phyloP scores from a whole-genome alignment of 2,888 invertebrate species.

The Cactoblastis cactorum region DNA sequence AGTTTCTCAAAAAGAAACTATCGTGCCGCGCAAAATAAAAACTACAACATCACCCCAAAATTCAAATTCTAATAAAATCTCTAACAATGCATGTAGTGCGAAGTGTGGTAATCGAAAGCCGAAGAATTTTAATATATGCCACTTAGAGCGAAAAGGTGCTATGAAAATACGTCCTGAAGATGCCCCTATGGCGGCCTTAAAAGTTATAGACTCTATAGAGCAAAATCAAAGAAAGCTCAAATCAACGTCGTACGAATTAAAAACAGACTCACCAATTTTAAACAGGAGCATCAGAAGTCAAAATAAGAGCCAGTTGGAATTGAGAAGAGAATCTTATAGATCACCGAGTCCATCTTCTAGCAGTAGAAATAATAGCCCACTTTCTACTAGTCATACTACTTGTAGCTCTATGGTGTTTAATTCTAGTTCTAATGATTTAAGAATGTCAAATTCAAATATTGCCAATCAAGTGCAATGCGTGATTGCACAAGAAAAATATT shows the following conservation, averaged over 20 bases:
- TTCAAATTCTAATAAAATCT: conserved; percentile 61
- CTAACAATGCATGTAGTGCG: conserved; percentile 61
- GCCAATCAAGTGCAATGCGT: conserved; percentile 73
- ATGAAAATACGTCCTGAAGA: conserved; percentile 72
- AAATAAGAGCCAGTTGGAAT: conserved; percentile 64
- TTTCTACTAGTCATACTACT: conserved; percentile 74
- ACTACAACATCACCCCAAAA: conserved; percentile 62
- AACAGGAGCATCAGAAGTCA: conserved; percentile 53
- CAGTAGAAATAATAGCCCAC: conserved; percentile 70
- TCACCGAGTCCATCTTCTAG: conserved; percentile 72
- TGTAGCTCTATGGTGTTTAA: conserved; percentile 78
- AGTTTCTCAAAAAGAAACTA: conserved; percentile 66
- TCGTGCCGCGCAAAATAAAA: conserved; percentile 50
- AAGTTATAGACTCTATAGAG: conserved; percentile 72
- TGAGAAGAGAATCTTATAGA: conserved; percentile 63
- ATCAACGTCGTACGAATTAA: conserved; percentile 69
- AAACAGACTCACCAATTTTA: conserved; percentile 65
- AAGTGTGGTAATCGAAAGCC: conserved; percentile 62
- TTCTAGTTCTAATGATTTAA: conserved; percentile 71
- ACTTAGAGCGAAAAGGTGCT: conserved; percentile 72
- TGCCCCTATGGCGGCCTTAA: conserved; percentile 65
- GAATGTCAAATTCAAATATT: conserved; percentile 72
- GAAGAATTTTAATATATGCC: conserved; percentile 56
- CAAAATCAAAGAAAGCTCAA: conserved; percentile 74
- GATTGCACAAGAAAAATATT: conserved; percentile 74